phyloP scores from a whole-genome alignment of 2,888 invertebrate species.

The Nesidiocoris tenuis region DNA sequence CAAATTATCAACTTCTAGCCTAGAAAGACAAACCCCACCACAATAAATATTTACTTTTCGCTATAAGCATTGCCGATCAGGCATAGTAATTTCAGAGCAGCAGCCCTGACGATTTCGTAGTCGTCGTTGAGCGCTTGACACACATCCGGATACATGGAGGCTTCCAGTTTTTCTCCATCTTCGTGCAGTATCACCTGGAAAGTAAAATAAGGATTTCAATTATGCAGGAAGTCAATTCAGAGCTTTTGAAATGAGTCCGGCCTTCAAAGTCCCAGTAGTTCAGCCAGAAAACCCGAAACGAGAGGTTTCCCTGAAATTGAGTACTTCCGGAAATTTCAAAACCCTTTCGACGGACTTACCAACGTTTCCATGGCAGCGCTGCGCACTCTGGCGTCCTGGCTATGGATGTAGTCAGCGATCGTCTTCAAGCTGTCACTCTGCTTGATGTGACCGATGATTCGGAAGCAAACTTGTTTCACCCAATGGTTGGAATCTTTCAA shows the following conservation, averaged over 20 bases:
- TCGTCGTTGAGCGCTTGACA: slow-evolving; percentile 83
- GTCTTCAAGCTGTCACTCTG: slow-evolving; percentile 65
- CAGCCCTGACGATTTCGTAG: slow-evolving; percentile 87
- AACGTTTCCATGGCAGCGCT: slow-evolving; percentile 85
- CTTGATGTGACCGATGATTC: slow-evolving; percentile 72
- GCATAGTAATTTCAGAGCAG: slow-evolving; percentile 82
- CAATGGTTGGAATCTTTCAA: slow-evolving; percentile 74
- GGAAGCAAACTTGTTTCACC: slow-evolving; percentile 76
- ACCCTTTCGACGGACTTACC: slow-evolving; percentile 56
- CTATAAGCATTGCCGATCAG: slow-evolving; percentile 82
- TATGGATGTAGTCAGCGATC: slow-evolving; percentile 80
- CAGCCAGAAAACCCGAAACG: no score
- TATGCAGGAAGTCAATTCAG: no score
- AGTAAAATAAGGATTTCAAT: neutral
- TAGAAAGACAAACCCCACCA: no score
- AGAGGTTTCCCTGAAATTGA: no score
- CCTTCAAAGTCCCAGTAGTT: no score
- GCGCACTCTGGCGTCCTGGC: slow-evolving; percentile 85
- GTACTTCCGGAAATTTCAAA: no score
- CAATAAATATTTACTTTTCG: slow-evolving; percentile 69
- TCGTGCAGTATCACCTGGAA: slow-evolving; percentile 65
- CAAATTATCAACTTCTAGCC: slow-evolving; percentile 4
- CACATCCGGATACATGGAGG: slow-evolving; percentile 65
- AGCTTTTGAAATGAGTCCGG: neutral
- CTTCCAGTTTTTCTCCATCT: slow-evolving; percentile 76